Evolutionary conservation across 2,797 vertebrate species (phyloP), one percentile per base, ranked within the genome.

Genomic region (Neosilurus hyrtlii): DNA sequence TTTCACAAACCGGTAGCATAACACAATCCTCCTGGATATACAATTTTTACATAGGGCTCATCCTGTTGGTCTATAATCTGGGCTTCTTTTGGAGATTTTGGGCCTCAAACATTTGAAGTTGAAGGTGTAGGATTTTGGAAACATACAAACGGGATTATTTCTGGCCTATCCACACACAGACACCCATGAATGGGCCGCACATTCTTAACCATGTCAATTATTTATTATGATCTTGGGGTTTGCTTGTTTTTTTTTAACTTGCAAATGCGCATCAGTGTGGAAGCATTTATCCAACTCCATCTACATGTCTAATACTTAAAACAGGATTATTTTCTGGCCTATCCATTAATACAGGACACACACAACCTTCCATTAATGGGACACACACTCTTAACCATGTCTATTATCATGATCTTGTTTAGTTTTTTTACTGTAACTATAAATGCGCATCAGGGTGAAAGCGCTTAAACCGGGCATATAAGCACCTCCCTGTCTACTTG

Each of bases 1-100:
- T 75, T 85, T 81, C 65, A 86, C 91, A 91, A 91, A 88, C 91
- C 88, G 91, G 93, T 93, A 92, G 90, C 86, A 88, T 62, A 80
- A 89, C 90, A 87, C 91, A 90, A 89, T 89, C 89, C 90, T 87
- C 91, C 89, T 90, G 91, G 91, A 92, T 92, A 90, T 88, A 89
- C 92, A 92, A 88, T 91, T 92, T 65, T 54, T 61, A 18, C 30
- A 35, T 3, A 49, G 14, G 9, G 4, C n/a, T 6, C 16, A 16
- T 26, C 37, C 37, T 43, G 2, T 2, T 43, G 6, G 6, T 54
- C 51, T 30, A 37, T 56, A 8, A 8, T 59, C 56, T 35, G 54
- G 54, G 3, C 24, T 52, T 54, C 51, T 73, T 62, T 9, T 9
- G 9, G 20, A 30, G 15, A 22, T 37, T 75, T 59, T 20, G 12